Evolutionary conservation across 2,113 vertebrate genomes (phyloP).

Genomic region (Neodontobutis hainanensis): DNA sequence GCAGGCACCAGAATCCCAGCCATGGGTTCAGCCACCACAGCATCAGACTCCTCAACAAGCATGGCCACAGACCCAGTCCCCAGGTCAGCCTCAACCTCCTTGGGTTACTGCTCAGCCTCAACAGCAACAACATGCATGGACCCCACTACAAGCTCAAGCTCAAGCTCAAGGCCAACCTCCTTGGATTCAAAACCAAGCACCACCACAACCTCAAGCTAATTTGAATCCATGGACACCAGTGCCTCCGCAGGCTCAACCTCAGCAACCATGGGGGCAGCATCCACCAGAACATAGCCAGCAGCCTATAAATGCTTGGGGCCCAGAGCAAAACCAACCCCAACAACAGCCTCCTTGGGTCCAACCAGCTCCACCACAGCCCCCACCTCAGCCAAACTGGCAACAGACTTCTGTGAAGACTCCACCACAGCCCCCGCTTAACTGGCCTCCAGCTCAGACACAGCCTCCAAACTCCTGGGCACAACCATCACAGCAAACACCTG

Average conservation of each 20-base stretch:
- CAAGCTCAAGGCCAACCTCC: slow-evolving; percentile 57
- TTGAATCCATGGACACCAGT: slow-evolving; percentile 71
- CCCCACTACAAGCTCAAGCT: slow-evolving; percentile 55
- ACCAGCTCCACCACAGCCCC: slow-evolving; percentile 52
- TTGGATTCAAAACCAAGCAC: slow-evolving; percentile 65
- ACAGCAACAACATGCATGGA: slow-evolving; percentile 59
- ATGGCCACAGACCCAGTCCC: slow-evolving; percentile 59
- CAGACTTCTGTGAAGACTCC: slow-evolving; percentile 53
- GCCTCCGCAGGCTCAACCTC: slow-evolving; percentile 62
- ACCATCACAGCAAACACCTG: slow-evolving; percentile 62
- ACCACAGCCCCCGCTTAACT: slow-evolving; percentile 55
- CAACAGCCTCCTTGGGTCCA: slow-evolving; percentile 69
- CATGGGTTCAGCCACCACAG: slow-evolving; percentile 63
- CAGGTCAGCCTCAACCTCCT: slow-evolving; percentile 58
- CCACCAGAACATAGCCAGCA: slow-evolving; percentile 58
- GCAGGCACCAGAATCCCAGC: slow-evolving; percentile 58
- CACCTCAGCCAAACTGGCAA: slow-evolving; percentile 72
- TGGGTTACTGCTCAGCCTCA: slow-evolving; percentile 64
- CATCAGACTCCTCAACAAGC: slow-evolving; percentile 52
- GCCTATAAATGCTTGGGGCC: slow-evolving; percentile 63
- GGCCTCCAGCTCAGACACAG: slow-evolving; percentile 65
- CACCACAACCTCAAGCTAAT: slow-evolving; percentile 60
- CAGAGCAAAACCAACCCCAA: slow-evolving; percentile 67
- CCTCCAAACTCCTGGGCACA: slow-evolving; percentile 63
- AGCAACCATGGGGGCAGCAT: slow-evolving; percentile 66